A percentile compares a stretch with the other conserved stretches of the same genome.
Conservation (phyloP, 2,888 invertebrate species). For the Hyppa rectilinea region DNA sequence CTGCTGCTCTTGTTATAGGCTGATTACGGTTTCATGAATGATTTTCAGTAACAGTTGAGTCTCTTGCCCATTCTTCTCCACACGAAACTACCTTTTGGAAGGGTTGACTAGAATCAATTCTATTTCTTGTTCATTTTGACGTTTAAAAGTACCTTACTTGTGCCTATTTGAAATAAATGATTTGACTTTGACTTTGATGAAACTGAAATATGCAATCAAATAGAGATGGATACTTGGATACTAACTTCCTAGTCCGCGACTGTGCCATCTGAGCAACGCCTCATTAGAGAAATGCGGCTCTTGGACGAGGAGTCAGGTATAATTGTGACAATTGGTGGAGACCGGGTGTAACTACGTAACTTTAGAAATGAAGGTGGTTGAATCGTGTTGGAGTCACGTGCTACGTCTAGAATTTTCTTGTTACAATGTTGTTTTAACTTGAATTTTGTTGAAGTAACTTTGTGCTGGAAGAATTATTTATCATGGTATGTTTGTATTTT, state of each 20-base stretch:
- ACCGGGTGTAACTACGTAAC: conserved; percentile 26
- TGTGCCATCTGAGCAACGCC: not conserved
- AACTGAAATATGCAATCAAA: too few species aligned
- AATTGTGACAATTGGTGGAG: conserved; percentile 49
- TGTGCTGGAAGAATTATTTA: not conserved
- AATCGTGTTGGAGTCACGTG: conserved; percentile 31
- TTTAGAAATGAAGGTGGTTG: conserved; percentile 13
- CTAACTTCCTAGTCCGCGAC: not conserved
- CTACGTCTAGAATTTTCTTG: not conserved
- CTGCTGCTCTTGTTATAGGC: too few species aligned
- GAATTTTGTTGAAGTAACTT: not conserved
- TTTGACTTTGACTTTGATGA: too few species aligned
- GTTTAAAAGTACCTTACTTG: too few species aligned
- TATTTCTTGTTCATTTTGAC: too few species aligned
- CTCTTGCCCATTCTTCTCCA: too few species aligned
- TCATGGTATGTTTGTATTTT: not conserved
- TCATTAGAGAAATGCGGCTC: conserved; percentile 13
- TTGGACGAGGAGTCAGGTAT: conserved; percentile 23
- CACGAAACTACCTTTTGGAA: too few species aligned
- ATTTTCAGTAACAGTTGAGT: too few species aligned
- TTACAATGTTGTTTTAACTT: conserved; percentile 10
- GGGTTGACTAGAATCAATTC: too few species aligned
- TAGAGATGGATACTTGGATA: too few species aligned
- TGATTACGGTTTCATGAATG: too few species aligned
- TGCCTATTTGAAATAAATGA: too few species aligned